A percentile compares a stretch with the other conserved stretches of the same genome.
Conservation (phyloP, 2,888 invertebrate species). For the Dioctria linearis region DNA sequence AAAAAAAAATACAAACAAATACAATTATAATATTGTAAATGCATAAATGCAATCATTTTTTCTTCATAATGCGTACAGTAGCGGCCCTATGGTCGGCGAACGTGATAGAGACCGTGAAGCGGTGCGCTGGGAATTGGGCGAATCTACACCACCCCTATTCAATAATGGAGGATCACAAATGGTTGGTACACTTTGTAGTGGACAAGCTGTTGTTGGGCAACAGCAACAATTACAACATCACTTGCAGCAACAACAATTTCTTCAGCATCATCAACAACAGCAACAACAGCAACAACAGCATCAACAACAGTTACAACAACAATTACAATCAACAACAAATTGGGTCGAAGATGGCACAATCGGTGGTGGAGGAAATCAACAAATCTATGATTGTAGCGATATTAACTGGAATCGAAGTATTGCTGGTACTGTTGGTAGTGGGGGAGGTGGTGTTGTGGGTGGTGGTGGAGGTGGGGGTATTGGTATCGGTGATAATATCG, state of each 20-base stretch:
- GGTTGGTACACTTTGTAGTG: conserved; percentile 71
- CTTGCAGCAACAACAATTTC: conserved; percentile 63
- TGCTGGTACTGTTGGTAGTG: conserved; percentile 62
- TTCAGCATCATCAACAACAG: conserved; percentile 61
- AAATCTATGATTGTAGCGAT: conserved; percentile 69
- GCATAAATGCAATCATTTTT: background rate
- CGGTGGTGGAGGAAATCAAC: conserved; percentile 66
- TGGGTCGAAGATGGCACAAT: conserved; percentile 65
- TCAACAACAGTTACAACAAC: conserved; percentile 56
- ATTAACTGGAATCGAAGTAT: conserved; percentile 67
- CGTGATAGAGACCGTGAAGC: conserved; percentile 73
- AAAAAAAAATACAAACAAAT: too few species aligned
- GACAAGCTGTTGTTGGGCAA: conserved; percentile 70
- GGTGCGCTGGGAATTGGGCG: conserved; percentile 73
- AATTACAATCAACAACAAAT: conserved; percentile 64
- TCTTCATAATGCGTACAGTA: conserved; percentile 58
- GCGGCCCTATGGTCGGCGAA: conserved; percentile 73
- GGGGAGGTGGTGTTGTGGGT: conserved; percentile 68
- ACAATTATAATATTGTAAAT: background rate
- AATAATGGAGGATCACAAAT: conserved; percentile 72
- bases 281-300: conserved; percentile 53
- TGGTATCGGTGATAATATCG: conserved; percentile 67
- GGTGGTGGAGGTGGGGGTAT: conserved; percentile 63
- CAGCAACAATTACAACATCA: conserved; percentile 64
- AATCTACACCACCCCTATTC: conserved; percentile 72